A percentile compares a stretch with the other conserved stretches of the same genome.
phyloP scores from a whole-genome alignment of 2,113 vertebrate genomes.

The Typhlomys cinereus region DNA sequence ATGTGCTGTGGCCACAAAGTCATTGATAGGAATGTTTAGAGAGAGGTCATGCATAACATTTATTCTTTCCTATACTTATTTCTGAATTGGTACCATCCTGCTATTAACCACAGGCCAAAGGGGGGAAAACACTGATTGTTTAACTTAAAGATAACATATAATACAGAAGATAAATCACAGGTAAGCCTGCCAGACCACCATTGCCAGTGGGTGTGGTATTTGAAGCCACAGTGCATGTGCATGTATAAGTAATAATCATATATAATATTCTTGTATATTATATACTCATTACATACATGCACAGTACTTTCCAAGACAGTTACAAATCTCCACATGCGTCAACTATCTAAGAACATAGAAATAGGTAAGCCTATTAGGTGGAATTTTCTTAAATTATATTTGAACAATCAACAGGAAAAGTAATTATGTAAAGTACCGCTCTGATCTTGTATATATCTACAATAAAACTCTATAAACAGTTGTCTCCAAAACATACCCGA shows the following conservation, averaged over 20 bases:
- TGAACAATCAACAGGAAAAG: slow-evolving; percentile 95
- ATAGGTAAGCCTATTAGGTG: slow-evolving; percentile 89
- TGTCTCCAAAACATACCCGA: slow-evolving; percentile 86
- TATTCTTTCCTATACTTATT: slow-evolving; percentile 76
- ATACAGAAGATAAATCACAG: slow-evolving; percentile 80
- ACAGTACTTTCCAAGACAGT: slow-evolving; percentile 85
- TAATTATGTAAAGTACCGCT: slow-evolving; percentile 97
- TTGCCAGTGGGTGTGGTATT: slow-evolving; percentile 83
- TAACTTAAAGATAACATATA: slow-evolving; percentile 82
- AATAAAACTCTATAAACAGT: slow-evolving; percentile 94
- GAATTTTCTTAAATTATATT: slow-evolving; percentile 97
- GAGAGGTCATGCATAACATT: slow-evolving; percentile 64
- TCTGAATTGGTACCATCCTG: slow-evolving; percentile 78
- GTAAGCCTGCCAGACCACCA: slow-evolving; percentile 74
- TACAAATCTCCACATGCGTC: slow-evolving; percentile 88
- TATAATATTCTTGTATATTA: slow-evolving; percentile 81
- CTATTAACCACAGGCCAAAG: slow-evolving; percentile 75
- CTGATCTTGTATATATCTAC: slow-evolving; percentile 95
- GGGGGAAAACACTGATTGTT: slow-evolving; percentile 83
- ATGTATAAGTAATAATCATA: slow-evolving; percentile 78
- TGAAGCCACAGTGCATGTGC: slow-evolving; percentile 83
- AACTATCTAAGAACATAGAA: slow-evolving; percentile 93
- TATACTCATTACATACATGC: slow-evolving; percentile 85
- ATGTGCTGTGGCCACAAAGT: slow-evolving; percentile 91
- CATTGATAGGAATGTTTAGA: slow-evolving; percentile 76